These are phyloP conservation scores for Battus philenor DNA, from an alignment of 1,140 invertebrate species.

Conservation along the genomic window DNA sequence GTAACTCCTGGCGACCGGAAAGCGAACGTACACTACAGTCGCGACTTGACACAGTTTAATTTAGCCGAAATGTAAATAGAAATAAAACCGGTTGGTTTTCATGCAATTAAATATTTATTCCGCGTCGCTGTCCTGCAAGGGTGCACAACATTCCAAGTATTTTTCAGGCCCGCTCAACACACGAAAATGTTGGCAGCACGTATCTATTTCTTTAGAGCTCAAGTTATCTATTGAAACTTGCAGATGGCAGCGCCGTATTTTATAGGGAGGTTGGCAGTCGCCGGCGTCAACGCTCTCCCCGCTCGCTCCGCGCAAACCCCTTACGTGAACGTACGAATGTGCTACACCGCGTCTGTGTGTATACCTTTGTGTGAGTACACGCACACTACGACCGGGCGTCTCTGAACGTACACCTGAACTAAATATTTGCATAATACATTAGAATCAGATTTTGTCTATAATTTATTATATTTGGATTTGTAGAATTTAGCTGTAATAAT, in stretches of 20 bases:
- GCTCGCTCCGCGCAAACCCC: conserved; percentile 22
- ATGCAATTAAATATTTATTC: conserved; percentile 45
- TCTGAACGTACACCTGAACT: conserved; percentile 12
- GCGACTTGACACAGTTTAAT: conserved; percentile 47
- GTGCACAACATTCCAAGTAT: conserved; percentile 59
- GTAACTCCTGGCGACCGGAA: conserved; percentile 20
- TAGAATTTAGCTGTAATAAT: neutral
- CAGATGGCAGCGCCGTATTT: conserved; percentile 71
- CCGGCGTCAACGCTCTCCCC: conserved; percentile 29
- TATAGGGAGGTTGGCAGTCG: conserved; percentile 56
- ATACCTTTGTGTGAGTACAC: conserved; percentile 32
- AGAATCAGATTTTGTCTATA: conserved; percentile 19
- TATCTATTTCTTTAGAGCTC: conserved; percentile 57
- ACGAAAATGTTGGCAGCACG: conserved; percentile 63
- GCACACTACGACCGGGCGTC: conserved; percentile 28
- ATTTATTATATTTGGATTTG: neutral
- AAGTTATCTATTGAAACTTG: conserved; percentile 73
- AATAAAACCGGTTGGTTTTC: conserved; percentile 30
- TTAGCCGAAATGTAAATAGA: conserved; percentile 19
- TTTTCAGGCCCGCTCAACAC: conserved; percentile 40
- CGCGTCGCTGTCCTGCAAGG: conserved; percentile 46
- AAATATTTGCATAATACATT: conserved; percentile 33
- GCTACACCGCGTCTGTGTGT: conserved; percentile 26
- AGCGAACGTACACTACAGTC: conserved; percentile 21
- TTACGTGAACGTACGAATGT: conserved; percentile 21